These are phyloP conservation scores for Synergus itoensis DNA, from an alignment of 2,888 invertebrate genomes.

Conservation along the genomic window DNA sequence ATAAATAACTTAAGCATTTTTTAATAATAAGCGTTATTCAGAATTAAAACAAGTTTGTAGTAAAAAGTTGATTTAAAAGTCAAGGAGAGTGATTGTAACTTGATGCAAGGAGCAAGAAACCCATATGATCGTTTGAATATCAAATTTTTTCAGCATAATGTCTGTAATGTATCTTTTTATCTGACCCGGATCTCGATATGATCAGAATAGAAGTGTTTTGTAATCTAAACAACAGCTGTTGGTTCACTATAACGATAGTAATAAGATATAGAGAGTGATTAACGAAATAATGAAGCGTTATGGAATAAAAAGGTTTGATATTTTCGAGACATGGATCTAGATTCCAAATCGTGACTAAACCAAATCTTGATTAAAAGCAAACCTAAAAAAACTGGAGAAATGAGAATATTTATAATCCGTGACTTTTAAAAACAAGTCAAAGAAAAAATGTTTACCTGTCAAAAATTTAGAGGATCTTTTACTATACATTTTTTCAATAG, in stretches of 20 bases:
- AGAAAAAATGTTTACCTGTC: no score
- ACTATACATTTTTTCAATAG: no score
- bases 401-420: no score
- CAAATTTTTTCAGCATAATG: background rate
- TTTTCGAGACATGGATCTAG: background rate
- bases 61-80: background rate
- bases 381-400: background rate
- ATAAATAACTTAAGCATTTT: background rate
- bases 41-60: background rate
- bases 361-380: background rate
- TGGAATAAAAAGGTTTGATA: background rate
- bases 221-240: slow-evolving; percentile 20
- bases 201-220: slow-evolving; percentile 22
- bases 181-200: background rate
- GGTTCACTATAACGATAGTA: background rate
- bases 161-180: slow-evolving; percentile 13
- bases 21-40: background rate
- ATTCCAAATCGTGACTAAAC: background rate
- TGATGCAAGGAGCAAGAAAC: background rate
- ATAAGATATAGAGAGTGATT: background rate
- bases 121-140: background rate
- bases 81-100: background rate
- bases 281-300: background rate
- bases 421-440: no score
- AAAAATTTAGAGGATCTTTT: no score